Evolutionary conservation across 2,113 vertebrate species (phyloP).

Genomic region (Nestor notabilis): DNA sequence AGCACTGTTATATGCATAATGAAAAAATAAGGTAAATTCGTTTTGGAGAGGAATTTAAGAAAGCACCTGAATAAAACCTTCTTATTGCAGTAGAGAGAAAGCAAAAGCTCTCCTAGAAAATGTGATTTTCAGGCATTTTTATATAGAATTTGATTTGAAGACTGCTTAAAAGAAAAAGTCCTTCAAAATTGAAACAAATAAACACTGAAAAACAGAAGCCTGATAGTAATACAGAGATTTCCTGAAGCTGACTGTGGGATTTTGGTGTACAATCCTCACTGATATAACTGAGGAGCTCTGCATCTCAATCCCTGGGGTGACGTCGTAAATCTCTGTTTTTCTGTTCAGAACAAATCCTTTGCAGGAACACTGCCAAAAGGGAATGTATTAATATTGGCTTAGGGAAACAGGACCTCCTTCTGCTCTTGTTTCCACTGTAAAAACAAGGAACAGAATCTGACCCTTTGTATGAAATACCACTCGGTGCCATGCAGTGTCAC

Average conservation of each 20-base stretch:
- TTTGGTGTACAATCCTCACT: neutral
- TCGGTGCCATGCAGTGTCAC: neutral
- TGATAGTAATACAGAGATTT: slow-evolving; percentile 36
- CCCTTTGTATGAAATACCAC: neutral
- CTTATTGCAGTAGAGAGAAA: neutral
- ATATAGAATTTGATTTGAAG: neutral
- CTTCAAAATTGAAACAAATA: neutral
- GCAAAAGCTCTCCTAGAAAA: neutral
- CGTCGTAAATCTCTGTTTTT: neutral
- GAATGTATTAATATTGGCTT: slow-evolving; percentile 3
- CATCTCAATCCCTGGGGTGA: slow-evolving; percentile 7
- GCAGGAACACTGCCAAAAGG: slow-evolving; percentile 5
- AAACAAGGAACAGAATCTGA: neutral
- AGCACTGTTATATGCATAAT: neutral
- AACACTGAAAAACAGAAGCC: neutral
- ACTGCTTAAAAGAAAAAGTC: neutral
- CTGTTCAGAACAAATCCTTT: slow-evolving; percentile 27
- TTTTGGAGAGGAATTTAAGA: slow-evolving; percentile 3
- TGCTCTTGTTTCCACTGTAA: neutral
- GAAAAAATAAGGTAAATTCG: slow-evolving; percentile 29
- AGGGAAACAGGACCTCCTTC: neutral
- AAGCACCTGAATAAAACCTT: slow-evolving; percentile 7
- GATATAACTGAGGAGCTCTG: slow-evolving; percentile 22
- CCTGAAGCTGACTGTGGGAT: slow-evolving; percentile 22
- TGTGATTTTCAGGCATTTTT: neutral